These are phyloP conservation scores for Tenrec ecaudatus DNA, from an alignment of 2,113 vertebrate genomes.

Conservation along the genomic window DNA sequence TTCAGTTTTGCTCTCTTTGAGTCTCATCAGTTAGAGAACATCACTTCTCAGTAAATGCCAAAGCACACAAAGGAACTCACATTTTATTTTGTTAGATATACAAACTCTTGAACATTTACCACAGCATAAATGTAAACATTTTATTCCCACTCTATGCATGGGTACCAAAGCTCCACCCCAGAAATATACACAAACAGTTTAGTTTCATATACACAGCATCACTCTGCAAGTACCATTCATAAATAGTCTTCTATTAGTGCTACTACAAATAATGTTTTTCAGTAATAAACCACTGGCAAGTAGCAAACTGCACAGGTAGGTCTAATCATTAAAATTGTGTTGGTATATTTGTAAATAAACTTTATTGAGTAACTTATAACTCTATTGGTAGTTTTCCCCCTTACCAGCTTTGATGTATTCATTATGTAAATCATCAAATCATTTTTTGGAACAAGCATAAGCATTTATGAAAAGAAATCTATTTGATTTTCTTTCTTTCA, in stretches of 20 bases:
- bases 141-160: background rate
- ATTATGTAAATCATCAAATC: background rate
- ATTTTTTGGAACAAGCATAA: background rate
- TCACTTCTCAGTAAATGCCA: background rate
- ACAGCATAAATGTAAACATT: background rate
- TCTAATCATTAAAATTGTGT: no score
- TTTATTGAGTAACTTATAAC: conserved; percentile 47
- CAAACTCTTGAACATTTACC: conserved; percentile 17
- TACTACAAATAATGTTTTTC: background rate
- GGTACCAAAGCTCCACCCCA: background rate
- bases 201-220: conserved; percentile 4
- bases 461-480: background rate
- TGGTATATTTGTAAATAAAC: conserved; percentile 57
- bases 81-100: background rate
- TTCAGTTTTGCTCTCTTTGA: background rate
- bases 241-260: conserved; percentile 66
- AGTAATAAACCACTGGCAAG: conserved; percentile 60
- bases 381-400: background rate
- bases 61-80: background rate
- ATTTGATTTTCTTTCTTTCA: background rate
- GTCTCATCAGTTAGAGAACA: background rate
- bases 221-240: conserved; percentile 48
- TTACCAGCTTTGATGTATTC: background rate
- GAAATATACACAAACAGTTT: conserved; percentile 1
- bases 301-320: background rate